phyloP scores from a whole-genome alignment of 1,140 invertebrate genomes.

The Patella vulgata region DNA sequence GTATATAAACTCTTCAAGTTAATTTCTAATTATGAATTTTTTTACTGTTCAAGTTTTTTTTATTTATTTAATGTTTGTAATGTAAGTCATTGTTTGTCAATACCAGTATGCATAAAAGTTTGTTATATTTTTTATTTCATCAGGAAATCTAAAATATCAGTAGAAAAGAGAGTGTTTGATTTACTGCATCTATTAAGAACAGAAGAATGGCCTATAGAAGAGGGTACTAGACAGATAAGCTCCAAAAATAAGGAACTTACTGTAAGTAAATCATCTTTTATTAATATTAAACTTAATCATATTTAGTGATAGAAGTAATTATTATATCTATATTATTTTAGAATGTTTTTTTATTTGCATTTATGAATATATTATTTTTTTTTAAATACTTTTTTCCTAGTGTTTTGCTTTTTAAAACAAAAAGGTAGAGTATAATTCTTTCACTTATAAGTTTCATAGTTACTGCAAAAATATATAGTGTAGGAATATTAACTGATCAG shows the following conservation, averaged over 20 bases:
- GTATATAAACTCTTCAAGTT: not conserved
- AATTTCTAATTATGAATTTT: not conserved
- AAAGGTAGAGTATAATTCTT: no score
- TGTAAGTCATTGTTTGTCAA: not conserved
- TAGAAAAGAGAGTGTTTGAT: conserved; percentile 47
- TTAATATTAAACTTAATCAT: no score
- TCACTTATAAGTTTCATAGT: no score
- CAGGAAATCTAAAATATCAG: conserved; percentile 43
- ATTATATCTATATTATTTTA: not conserved
- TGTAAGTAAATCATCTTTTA: conserved; percentile 21
- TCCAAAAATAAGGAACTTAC: conserved; percentile 17
- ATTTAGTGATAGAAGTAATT: no score
- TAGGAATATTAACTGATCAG: no score
- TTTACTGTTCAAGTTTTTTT: not conserved
- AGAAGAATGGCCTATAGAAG: conserved; percentile 43
- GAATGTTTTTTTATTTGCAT: not conserved
- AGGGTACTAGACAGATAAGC: conserved; percentile 36
- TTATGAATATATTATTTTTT: conserved; percentile 7
- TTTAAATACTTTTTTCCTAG: no score
- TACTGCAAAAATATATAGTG: no score
- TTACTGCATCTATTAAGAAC: conserved; percentile 42
- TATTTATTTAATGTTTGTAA: not conserved
- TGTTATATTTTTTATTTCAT: no score
- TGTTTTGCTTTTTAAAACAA: no score
- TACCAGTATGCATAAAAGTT: not conserved